Conservation (phyloP, 2,797 vertebrate genomes). For the Muscicapa striata region DNA sequence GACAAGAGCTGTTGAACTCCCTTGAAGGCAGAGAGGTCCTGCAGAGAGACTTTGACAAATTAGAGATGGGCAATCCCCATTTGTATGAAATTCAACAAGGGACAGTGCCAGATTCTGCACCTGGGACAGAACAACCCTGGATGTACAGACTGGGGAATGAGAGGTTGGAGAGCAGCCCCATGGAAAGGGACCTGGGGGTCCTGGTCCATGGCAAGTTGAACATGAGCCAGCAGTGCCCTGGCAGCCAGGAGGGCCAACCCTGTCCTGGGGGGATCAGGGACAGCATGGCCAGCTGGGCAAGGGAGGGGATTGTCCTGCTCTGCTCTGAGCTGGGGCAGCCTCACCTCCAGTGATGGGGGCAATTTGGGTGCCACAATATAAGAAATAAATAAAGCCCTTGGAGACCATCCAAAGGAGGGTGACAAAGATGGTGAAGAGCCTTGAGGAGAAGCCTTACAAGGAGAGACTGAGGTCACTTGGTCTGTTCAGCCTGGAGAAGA, state of each 20-base stretch:
- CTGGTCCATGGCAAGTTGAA: rapidly evolving
- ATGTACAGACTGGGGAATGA: not conserved
- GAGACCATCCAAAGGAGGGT: rapidly evolving
- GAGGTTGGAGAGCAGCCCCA: rapidly evolving
- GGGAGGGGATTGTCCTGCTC: not conserved
- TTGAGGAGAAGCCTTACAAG: not conserved
- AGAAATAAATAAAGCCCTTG: not conserved
- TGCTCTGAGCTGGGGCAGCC: rapidly evolving
- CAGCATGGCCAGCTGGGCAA: not conserved
- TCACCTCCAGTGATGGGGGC: not conserved
- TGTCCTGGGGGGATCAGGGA: not conserved
- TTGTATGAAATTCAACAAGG: not conserved
- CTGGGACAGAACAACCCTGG: rapidly evolving
- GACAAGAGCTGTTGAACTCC: not conserved
- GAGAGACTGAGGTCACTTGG: not conserved
- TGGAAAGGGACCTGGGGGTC: not conserved
- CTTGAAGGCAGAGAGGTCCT: rapidly evolving
- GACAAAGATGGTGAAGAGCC: not conserved
- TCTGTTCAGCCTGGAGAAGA: not conserved
- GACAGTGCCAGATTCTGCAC: rapidly evolving
- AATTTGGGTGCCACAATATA: rapidly evolving
- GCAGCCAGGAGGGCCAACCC: rapidly evolving
- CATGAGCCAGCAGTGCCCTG: not conserved
- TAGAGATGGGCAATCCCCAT: rapidly evolving
- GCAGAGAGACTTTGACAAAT: not conserved